These are phyloP conservation scores for Lindbergichthys nudifrons DNA, from an alignment of 2,797 vertebrate species.

Conservation along the genomic window DNA sequence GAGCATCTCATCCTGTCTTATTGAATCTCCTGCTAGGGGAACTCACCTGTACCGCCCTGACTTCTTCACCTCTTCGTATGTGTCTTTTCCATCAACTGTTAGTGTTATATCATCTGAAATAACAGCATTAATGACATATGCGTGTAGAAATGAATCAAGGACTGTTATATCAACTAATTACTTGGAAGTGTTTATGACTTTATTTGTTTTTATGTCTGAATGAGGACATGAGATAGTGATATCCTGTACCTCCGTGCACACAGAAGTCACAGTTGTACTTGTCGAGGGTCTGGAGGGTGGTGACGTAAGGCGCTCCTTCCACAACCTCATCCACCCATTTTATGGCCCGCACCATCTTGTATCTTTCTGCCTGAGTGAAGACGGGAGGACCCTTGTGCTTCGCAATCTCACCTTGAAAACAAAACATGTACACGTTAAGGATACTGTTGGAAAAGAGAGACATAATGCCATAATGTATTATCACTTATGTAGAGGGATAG, in stretches of 20 bases:
- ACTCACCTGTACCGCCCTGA: slow-evolving; percentile 93
- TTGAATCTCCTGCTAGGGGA: not conserved
- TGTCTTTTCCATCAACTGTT: slow-evolving; percentile 94
- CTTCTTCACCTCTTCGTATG: slow-evolving; percentile 95
- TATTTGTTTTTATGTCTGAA: not conserved
- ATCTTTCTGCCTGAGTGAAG: slow-evolving; percentile 95
- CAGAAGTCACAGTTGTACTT: slow-evolving; percentile 96
- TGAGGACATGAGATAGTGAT: not conserved
- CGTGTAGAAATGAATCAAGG: not conserved
- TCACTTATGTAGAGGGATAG: slow-evolving; percentile 1
- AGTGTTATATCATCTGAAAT: slow-evolving; percentile 94
- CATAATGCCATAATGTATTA: not conserved
- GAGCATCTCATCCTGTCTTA: not conserved
- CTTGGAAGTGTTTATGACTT: not conserved
- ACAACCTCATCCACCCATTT: slow-evolving; percentile 99
- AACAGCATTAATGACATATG: not conserved
- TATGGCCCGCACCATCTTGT: slow-evolving; percentile 97
- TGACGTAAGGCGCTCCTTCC: slow-evolving; percentile 95
- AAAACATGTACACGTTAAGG: not conserved
- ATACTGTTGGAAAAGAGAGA: not conserved
- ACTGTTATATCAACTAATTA: not conserved
- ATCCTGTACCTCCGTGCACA: slow-evolving; percentile 84
- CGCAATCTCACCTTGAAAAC: slow-evolving; percentile 91
- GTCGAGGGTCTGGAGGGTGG: slow-evolving; percentile 94
- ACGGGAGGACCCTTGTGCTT: slow-evolving; percentile 98